phyloP scores from a whole-genome alignment of 2,113 vertebrate species.

The Hippocampus mohnikei region DNA sequence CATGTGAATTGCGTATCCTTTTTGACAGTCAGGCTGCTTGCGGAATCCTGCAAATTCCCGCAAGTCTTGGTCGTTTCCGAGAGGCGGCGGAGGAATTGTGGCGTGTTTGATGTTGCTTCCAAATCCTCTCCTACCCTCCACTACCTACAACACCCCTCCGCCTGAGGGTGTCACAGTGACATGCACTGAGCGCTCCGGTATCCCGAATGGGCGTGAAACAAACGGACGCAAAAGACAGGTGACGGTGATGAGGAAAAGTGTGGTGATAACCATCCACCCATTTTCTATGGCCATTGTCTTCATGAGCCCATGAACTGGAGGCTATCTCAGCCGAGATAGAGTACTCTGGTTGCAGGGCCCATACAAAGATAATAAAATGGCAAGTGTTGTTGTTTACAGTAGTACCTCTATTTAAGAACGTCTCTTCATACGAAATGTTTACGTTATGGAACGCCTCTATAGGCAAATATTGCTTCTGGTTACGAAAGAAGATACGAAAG shows the following conservation, averaged over 20 bases:
- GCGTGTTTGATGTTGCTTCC: slow-evolving; percentile 25
- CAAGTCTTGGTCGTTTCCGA: slow-evolving; percentile 15
- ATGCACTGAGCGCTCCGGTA: background rate
- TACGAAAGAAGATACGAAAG: no score
- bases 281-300: background rate
- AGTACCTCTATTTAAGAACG: no score
- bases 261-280: background rate
- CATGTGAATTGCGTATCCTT: slow-evolving; percentile 35
- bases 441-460: no score
- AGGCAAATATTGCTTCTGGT: no score
- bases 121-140: background rate
- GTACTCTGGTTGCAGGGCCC: no score
- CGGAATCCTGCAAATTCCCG: slow-evolving; percentile 22
- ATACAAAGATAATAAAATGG: no score
- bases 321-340: no score
- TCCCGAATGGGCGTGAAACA: background rate
- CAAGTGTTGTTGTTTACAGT: no score
- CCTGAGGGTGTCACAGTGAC: slow-evolving; percentile 1
- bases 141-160: background rate
- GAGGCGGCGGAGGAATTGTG: slow-evolving; percentile 28
- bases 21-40: slow-evolving; percentile 22
- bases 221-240: background rate
- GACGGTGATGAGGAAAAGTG: background rate
- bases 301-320: no score
- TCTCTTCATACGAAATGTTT: no score